phyloP scores from a whole-genome alignment of 2,888 invertebrate genomes.

The Dicyrtomina minuta region DNA sequence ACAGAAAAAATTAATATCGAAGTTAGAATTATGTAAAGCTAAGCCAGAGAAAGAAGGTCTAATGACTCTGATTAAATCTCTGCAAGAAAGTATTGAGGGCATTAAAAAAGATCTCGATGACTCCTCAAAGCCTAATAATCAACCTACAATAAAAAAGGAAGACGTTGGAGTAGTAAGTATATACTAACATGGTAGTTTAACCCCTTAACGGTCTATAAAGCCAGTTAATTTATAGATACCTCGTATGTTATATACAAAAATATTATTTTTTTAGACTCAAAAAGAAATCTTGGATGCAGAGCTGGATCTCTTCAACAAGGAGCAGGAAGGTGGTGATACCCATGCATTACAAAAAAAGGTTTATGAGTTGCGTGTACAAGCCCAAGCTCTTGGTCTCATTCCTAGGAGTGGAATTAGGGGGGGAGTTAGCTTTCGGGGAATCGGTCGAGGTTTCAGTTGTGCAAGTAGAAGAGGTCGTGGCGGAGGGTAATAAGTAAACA shows the following conservation, averaged over 20 bases:
- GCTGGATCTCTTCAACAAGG: conserved; percentile 83
- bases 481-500: not conserved
- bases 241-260: too few relatives aligned
- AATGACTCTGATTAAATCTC: conserved; percentile 75
- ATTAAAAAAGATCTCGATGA: conserved; percentile 68
- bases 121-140: conserved; percentile 55
- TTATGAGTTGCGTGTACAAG: conserved; percentile 66
- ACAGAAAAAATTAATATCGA: conserved; percentile 78
- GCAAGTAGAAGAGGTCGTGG: conserved; percentile 46
- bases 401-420: conserved; percentile 42
- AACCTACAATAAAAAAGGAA: conserved; percentile 67
- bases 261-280: conserved; percentile 61
- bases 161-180: conserved; percentile 59
- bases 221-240: too few relatives aligned
- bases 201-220: too few relatives aligned
- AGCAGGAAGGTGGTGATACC: conserved; percentile 84
- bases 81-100: conserved; percentile 80
- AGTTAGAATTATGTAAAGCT: conserved; percentile 70
- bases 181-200: too few relatives aligned
- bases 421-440: conserved; percentile 54
- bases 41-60: conserved; percentile 66
- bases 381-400: conserved; percentile 56
- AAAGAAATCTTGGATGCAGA: conserved; percentile 89
- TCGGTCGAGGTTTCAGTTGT: conserved; percentile 48
- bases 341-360: conserved; percentile 76